Percentiles rank a stretch among this genome's conserved stretches.
These are phyloP conservation scores for Crocidura indochinensis DNA, from an alignment of 2,797 vertebrate genomes.

Conservation along the genomic window DNA sequence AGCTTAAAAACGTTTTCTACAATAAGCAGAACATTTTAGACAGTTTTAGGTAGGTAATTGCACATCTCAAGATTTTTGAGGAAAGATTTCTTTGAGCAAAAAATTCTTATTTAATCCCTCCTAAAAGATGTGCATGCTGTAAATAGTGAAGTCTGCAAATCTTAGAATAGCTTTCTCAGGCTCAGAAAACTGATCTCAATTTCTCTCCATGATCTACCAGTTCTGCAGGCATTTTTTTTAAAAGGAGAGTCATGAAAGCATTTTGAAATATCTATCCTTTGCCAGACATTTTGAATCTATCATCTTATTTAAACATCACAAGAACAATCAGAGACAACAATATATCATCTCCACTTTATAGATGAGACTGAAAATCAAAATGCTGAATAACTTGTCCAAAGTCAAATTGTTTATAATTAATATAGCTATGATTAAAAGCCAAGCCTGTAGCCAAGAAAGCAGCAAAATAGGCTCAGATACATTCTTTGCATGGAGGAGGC, in stretches of 20 bases:
- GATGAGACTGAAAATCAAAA: neutral
- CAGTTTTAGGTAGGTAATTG: neutral
- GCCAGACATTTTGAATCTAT: neutral
- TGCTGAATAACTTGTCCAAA: neutral
- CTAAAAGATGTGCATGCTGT: neutral
- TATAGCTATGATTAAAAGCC: neutral
- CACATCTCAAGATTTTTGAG: neutral
- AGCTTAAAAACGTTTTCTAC: constrained; percentile 29
- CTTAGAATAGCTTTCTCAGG: constrained; percentile 17
- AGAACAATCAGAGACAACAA: neutral
- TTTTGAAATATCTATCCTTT: neutral
- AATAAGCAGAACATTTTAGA: neutral
- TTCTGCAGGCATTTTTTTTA: neutral
- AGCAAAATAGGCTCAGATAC: too few species aligned
- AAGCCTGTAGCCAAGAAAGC: neutral
- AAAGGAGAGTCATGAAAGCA: neutral
- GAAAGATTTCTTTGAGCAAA: constrained; percentile 20
- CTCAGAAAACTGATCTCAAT: neutral
- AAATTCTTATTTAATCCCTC: constrained; percentile 3
- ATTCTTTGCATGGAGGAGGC: too few species aligned
- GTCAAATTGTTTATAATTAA: constrained; percentile 11
- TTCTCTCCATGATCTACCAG: constrained; percentile 38
- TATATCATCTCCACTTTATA: constrained; percentile 22
- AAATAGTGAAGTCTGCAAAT: constrained; percentile 40
- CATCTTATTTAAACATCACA: constrained; percentile 24